Evolutionary conservation across 2,888 invertebrate genomes (phyloP), one percentile per base, ranked within the genome.

Genomic region (Mamestra brassicae): DNA sequence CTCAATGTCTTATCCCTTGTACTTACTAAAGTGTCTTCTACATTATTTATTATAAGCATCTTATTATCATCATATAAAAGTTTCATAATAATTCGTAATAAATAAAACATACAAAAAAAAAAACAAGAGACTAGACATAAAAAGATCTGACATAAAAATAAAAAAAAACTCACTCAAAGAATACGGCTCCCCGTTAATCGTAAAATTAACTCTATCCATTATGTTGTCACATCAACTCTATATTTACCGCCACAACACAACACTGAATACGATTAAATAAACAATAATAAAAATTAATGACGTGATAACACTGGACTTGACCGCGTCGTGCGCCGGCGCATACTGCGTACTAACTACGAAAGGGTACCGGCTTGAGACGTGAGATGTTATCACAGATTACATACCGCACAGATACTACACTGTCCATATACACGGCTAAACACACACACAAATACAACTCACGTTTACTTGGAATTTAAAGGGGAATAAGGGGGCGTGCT

Each of bases 191-290:
- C 93, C 93, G 66, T 94, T 94, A 0, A 94, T 85, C 0, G 92
- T 92, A 67, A 94, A 94, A 64, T 89, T 78, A 61, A 94, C 89
- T 87, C 90, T 91, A 84, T 94, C 92, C 93, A 94, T 94, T 0
- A 67, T 88, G 4, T 4, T 58, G 34, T 47, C 68, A 60, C 67
- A 64, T 67, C 2, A 42, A 71, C 52, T 58, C 65, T 45, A 6
- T 13, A 26, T 4, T 52, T 34, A 52, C 36, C 4, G 60, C 36
- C 62, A 72, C 47, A 54, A 55, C 42, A 73, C 70, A 54, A 54
- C 50, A 52, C 57, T 17, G 3, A 45, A 17, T n/a, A 3, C 0
- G 8, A 62, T 47, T 45, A 52, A 54, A 34, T 36, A 34, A 10
- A 54, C 34, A 50, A 11, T 52, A 55, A 61, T 17, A 57, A 58